Conservation (phyloP, 2,113 vertebrate genomes). For the Chaenogobius annularis region DNA sequence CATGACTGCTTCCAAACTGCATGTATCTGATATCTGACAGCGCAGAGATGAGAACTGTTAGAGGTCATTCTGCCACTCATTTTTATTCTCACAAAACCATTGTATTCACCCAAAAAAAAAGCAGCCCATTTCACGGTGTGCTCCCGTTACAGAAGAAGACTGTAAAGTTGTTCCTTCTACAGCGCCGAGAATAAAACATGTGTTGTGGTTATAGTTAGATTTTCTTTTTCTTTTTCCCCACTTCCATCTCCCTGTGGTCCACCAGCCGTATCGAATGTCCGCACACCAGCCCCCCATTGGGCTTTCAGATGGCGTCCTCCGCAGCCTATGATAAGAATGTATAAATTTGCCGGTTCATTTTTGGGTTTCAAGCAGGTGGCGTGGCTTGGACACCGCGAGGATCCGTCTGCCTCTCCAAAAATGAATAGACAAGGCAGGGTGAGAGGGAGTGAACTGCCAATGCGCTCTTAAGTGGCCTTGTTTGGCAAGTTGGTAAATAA, state of each 20-base stretch:
- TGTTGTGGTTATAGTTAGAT: conserved; percentile 47
- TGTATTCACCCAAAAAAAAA: conserved; percentile 21
- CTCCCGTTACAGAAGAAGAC: conserved; percentile 49
- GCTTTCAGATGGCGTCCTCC: conserved; percentile 51
- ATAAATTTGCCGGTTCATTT: conserved; percentile 66
- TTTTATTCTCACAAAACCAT: conserved; percentile 10
- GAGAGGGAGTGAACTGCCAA: conserved; percentile 56
- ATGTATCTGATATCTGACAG: conserved; percentile 40
- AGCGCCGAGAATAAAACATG: conserved; percentile 54
- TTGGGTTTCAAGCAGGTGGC: conserved; percentile 61
- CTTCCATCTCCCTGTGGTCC: conserved; percentile 10
- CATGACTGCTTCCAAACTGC: conserved; percentile 26
- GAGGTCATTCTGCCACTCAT: conserved; percentile 44
- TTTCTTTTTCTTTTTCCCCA: background rate
- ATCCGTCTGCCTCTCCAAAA: conserved; percentile 61
- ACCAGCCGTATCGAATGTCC: conserved; percentile 52
- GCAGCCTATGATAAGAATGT: conserved; percentile 58
- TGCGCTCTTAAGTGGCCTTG: conserved; percentile 76
- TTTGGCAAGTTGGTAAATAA: conserved; percentile 81
- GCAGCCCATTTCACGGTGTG: conserved; percentile 34
- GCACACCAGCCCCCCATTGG: conserved; percentile 52
- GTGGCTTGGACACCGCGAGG: conserved; percentile 42
- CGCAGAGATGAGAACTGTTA: conserved; percentile 37
- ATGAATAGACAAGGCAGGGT: conserved; percentile 67
- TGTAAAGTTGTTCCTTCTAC: conserved; percentile 40